Evolutionary conservation across 2,888 invertebrate genomes (phyloP).

Genomic region (Tiliacea citrago): DNA sequence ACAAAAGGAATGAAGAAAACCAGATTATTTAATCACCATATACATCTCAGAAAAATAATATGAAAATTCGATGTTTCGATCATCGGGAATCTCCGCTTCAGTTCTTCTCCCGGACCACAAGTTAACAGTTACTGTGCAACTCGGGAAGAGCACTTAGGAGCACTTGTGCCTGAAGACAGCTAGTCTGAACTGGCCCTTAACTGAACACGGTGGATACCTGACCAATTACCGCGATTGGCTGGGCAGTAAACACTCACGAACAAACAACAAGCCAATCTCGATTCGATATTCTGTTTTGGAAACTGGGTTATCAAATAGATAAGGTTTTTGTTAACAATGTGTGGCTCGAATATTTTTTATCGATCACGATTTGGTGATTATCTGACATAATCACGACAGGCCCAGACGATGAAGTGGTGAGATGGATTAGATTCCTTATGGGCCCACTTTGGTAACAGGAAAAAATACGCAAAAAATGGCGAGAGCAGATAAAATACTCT

Average conservation of each 20-base stretch:
- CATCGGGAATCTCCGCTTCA: conserved; percentile 33
- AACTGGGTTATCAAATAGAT: conserved; percentile 72
- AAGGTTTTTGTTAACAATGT: conserved; percentile 29
- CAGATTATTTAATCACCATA: conserved; percentile 17
- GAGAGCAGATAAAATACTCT: conserved; percentile 17
- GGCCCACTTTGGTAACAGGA: conserved; percentile 14
- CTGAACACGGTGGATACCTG: conserved; percentile 66
- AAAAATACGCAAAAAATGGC: conserved; percentile 22
- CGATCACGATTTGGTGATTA: conserved; percentile 14
- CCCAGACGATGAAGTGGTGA: conserved; percentile 2
- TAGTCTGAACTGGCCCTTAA: conserved; percentile 56
- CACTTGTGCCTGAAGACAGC: conserved; percentile 60
- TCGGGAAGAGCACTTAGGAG: conserved; percentile 54
- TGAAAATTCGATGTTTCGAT: neutral
- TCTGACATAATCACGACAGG: conserved; percentile 42
- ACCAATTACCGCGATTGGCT: conserved; percentile 75
- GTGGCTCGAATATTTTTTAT: conserved; percentile 18
- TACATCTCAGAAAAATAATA: neutral
- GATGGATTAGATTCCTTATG: conserved; percentile 22
- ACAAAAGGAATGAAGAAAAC: conserved; percentile 23
- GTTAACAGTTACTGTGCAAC: conserved; percentile 52
- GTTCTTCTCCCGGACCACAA: conserved; percentile 29
- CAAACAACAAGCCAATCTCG: conserved; percentile 63
- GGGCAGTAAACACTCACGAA: conserved; percentile 68
- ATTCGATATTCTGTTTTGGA: conserved; percentile 38